Evolutionary conservation across 2,113 vertebrate genomes (phyloP), one percentile per base, ranked within the genome.

Genomic region (Pungitius pungitius): DNA sequence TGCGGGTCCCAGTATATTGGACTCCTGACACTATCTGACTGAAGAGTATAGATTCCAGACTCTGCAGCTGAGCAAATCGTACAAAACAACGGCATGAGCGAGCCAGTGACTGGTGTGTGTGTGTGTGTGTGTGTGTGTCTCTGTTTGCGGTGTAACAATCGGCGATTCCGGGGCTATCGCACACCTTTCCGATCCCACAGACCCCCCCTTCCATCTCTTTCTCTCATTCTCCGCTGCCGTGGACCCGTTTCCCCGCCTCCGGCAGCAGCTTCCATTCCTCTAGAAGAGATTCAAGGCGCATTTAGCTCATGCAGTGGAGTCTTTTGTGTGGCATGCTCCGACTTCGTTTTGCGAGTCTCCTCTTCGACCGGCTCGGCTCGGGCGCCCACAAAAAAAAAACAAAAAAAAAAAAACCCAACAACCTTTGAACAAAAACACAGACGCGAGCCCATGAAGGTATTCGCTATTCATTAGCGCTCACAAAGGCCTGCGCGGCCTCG

Each of bases 51-150:
- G 66, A 82, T 64, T 71, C 51, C 54, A 27, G 33, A 78, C 78
- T 20, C 81, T 62, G 11, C 76, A 63, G 30, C 52, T 74, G 55
- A 63, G 51, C 71, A 35, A 30, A 8, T 3, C 54, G 66, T 57
- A n/a, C n/a, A 75, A 79, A 74, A 35, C 35, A 22, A 64, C 74
- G n/a, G 74, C 70, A 55, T 37, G 66, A 77, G 67, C 20, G 40
- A 63, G 40, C 43, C 39, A 45, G 6, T 58, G 68, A 68, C 69
- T 63, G 71, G 73, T 75, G 57, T 30, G 30, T 18, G 72, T 69
- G 90, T 90, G n/a, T n/a, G n/a, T n/a, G n/a, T n/a, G 73, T 75
- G 57, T 30, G 30, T 18, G 72, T 69, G 90, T 90, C 84, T 90
- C 80, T 2, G 30, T 30, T 30, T 30, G 30, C 30, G 30, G 30